A percentile compares a stretch with the other conserved stretches of the same genome.
phyloP scores from a whole-genome alignment of 2,113 vertebrate species.

The Sterna hirundo region DNA sequence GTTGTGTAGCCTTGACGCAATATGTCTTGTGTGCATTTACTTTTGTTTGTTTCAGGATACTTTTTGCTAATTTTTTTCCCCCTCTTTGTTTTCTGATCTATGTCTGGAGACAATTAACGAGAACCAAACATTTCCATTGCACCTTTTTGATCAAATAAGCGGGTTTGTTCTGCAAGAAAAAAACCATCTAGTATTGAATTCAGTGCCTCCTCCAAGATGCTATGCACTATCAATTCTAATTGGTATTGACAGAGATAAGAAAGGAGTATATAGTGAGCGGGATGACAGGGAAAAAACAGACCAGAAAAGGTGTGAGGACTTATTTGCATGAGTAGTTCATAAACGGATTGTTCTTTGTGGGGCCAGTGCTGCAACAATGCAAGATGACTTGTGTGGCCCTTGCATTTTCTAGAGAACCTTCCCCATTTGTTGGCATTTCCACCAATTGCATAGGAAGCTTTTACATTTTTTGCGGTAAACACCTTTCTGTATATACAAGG shows the following conservation, averaged over 20 bases:
- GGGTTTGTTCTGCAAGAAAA: background rate
- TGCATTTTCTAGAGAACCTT: background rate
- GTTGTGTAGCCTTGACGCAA: background rate
- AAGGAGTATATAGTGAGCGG: background rate
- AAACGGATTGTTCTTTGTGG: background rate
- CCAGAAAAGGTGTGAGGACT: background rate
- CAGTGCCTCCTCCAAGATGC: background rate
- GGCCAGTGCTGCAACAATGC: background rate
- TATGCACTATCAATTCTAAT: background rate
- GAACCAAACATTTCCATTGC: background rate
- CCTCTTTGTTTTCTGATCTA: background rate
- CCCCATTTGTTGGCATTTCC: background rate
- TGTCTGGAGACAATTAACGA: background rate
- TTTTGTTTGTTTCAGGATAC: background rate
- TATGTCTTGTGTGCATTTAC: background rate
- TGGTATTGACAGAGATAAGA: background rate
- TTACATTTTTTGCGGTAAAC: background rate
- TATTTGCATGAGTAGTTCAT: background rate
- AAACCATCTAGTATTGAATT: background rate
- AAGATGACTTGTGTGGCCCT: background rate
- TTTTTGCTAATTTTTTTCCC: background rate
- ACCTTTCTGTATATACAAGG: background rate
- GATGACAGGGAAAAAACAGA: accelerated
- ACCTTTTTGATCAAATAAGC: background rate
- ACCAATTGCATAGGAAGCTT: background rate